Evolutionary conservation across 2,113 vertebrate genomes (phyloP).

Genomic region (Motacilla tschutschensis): DNA sequence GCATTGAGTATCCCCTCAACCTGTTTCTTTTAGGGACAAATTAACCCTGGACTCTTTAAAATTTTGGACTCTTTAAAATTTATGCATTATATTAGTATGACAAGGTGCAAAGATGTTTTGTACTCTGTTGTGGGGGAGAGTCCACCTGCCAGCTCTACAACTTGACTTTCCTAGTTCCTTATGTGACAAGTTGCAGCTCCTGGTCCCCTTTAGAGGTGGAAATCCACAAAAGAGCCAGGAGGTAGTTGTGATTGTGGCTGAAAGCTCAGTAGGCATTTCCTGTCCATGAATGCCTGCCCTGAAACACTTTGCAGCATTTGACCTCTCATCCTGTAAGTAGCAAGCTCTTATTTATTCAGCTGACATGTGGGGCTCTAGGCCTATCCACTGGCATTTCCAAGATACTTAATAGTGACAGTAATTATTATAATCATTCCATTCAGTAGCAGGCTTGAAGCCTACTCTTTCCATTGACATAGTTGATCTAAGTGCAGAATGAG

Average conservation of each 20-base stretch:
- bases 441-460: conserved; percentile 11
- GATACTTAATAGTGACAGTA: conserved; percentile 7
- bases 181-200: not conserved
- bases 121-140: not conserved
- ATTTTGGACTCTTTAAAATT: not conserved
- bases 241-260: not conserved
- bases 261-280: not conserved
- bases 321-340: not conserved
- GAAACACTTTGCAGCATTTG: not conserved
- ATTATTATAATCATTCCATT: conserved; percentile 38
- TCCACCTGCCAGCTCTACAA: not conserved
- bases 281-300: not conserved
- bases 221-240: not conserved
- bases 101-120: not conserved
- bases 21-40: not conserved
- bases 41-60: not conserved
- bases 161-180: not conserved
- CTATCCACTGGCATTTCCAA: conserved; percentile 1
- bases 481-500: conserved; percentile 16
- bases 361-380: not conserved
- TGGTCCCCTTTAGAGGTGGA: not conserved
- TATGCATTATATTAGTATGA: not conserved
- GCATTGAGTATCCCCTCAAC: not conserved
- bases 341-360: not conserved
- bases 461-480: conserved; percentile 23